Base-by-base conservation (phyloP, 2,888 invertebrate species). In the Tortrix viridana region DNA sequence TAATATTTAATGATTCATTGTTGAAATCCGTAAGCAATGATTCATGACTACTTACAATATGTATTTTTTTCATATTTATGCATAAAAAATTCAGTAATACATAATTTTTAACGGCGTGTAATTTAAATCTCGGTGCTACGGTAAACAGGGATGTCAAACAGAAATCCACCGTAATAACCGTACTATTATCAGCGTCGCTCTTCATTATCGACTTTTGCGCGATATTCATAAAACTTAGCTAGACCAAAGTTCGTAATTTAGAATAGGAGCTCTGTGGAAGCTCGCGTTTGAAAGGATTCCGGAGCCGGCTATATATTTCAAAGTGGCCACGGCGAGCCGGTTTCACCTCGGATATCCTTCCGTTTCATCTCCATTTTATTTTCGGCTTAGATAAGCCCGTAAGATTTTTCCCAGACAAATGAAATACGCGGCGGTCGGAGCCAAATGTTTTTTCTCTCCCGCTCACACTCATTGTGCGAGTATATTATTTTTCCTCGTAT, bases 341-440 rank as follows among this genome's bases (percentile, higher is more conserved):
- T 71, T 80, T 75, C 78, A 80, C 82, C 80, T 81, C 74, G 72
- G 74, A 79, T 82, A 84, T 86, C 85, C 82, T 80, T 83, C 71
- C 82, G 80, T 83, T 88, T 82, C 80, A 84, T 86, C 84, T 86
- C 80, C 81, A 85, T 86, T 88, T 86, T 86, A 85, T 83, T 84
- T 81, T 82, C 76, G 75, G 79, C 81, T 81, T 79, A 82, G 81
- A 82, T 82, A 81, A 80, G 80, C 80, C 75, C 71, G 71, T 71
- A 76, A 80, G 79, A 76, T 77, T 79, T 82, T 79, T 80, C 75
- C 73, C 71, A 76, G 80, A 84, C 77, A 84, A 84, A 84, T 83
- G 80, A 78, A 76, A 77, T 78, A 75, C 72, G 72, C 69, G 69
- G 68, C 70, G 71, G 73, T 76, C 72, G 68, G 67, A 61, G 71